phyloP scores from a whole-genome alignment of 2,797 vertebrate species.

The Peromyscus melanophrys region DNA sequence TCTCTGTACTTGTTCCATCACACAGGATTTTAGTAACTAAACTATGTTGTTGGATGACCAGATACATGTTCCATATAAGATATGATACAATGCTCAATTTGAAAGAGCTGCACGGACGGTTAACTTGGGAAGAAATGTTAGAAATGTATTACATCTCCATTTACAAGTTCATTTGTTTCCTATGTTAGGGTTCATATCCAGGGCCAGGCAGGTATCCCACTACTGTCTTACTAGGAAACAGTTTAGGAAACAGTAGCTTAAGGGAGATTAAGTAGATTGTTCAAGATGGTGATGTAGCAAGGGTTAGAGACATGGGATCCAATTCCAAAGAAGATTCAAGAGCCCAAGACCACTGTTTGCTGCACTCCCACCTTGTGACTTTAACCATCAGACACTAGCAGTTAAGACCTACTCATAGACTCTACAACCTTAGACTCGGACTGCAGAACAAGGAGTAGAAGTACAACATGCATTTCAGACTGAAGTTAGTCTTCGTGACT shows the following conservation, averaged over 20 bases:
- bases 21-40: constrained; percentile 37
- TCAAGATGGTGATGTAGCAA: constrained; percentile 37
- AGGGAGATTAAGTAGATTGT: constrained; percentile 8
- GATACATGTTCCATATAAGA: constrained; percentile 8
- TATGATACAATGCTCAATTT: constrained; percentile 64
- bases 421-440: constrained; percentile 19
- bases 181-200: neutral
- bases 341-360: neutral
- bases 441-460: constrained; percentile 35
- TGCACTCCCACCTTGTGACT: neutral
- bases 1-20: constrained; percentile 3
- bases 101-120: neutral
- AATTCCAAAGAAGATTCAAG: neutral
- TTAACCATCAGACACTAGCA: neutral
- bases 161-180: neutral
- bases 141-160: constrained; percentile 35
- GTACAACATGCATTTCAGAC: neutral
- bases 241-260: neutral
- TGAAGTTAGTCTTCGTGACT: neutral
- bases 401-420: neutral
- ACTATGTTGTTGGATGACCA: constrained; percentile 43
- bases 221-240: neutral
- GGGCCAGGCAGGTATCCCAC: neutral
- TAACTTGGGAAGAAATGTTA: constrained; percentile 44
- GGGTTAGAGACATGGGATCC: neutral